phyloP scores from a whole-genome alignment of 2,113 vertebrate species.

The Scolopax mira region DNA sequence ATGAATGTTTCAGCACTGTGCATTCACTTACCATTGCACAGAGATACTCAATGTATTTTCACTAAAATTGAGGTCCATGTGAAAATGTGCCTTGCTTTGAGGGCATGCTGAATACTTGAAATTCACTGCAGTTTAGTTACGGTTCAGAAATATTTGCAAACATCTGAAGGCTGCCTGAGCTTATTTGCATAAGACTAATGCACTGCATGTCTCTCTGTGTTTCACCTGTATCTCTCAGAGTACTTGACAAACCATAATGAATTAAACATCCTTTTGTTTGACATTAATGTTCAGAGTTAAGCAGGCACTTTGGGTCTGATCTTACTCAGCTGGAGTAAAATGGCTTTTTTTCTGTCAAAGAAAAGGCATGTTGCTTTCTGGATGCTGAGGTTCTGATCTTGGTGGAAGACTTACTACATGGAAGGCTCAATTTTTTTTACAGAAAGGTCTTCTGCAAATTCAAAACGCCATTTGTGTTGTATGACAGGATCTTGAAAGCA shows the following conservation, averaged over 20 bases:
- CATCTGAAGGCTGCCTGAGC: not conserved
- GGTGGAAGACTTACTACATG: not conserved
- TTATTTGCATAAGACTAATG: not conserved
- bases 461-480: accelerated
- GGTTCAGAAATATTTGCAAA: not conserved
- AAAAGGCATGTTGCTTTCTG: not conserved
- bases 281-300: not conserved
- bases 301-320: not conserved
- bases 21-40: not conserved
- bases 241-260: not conserved
- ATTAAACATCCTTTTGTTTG: not conserved
- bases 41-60: not conserved
- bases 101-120: not conserved
- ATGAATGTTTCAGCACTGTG: not conserved
- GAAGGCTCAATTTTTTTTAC: not conserved
- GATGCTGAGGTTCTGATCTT: not conserved
- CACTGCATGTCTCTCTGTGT: not conserved
- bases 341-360: not conserved
- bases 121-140: not conserved
- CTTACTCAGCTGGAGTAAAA: not conserved
- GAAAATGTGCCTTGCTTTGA: not conserved
- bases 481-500: not conserved
- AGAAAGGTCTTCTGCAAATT: not conserved
- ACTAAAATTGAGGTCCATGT: not conserved
- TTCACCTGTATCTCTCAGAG: not conserved